phyloP scores from a whole-genome alignment of 2,113 vertebrate genomes.

The Megaleporinus macrocephalus region DNA sequence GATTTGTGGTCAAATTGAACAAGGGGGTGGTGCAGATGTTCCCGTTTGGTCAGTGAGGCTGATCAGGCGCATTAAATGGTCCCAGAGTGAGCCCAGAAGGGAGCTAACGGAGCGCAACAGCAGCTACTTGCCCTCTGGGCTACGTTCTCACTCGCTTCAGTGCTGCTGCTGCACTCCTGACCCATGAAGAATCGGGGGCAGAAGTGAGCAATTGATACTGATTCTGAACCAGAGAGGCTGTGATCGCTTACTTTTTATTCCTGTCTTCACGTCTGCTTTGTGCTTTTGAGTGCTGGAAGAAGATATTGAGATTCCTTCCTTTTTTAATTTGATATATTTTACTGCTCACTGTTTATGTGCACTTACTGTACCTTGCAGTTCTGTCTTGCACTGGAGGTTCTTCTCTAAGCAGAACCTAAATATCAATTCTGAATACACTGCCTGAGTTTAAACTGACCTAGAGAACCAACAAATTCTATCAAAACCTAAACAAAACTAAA shows the following conservation, averaged over 20 bases:
- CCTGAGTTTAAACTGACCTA: too few species aligned
- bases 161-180: neutral
- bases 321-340: too few species aligned
- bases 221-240: neutral
- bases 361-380: too few species aligned
- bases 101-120: constrained; percentile 28
- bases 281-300: neutral
- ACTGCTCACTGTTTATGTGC: too few species aligned
- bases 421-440: too few species aligned
- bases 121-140: constrained; percentile 14
- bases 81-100: constrained; percentile 20
- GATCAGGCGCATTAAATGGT: constrained; percentile 26
- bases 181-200: neutral
- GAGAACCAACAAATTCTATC: too few species aligned
- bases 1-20: too few species aligned
- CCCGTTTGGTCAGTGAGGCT: constrained; percentile 23
- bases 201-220: constrained; percentile 13
- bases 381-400: too few species aligned
- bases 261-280: neutral
- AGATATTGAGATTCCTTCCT: neutral
- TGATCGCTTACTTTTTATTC: neutral
- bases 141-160: neutral
- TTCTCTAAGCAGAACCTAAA: too few species aligned
- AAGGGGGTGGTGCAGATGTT: constrained; percentile 2
- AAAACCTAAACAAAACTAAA: too few species aligned